Conservation (phyloP, 2,888 invertebrate species). For the Pseudococcus viburni region DNA sequence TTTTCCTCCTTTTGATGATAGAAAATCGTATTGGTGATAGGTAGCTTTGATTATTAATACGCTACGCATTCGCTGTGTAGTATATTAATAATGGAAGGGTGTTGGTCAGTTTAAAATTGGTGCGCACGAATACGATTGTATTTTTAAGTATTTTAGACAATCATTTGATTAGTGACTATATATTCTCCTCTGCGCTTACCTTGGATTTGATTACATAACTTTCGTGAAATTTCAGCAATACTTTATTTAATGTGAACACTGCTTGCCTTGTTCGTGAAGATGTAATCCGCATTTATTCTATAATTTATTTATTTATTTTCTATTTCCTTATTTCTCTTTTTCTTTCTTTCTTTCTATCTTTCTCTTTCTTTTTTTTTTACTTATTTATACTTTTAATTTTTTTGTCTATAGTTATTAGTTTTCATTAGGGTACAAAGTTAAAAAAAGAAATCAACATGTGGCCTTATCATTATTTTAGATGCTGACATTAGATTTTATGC, state of each 20-base stretch:
- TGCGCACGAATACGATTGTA: conserved; percentile 16
- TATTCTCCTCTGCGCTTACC: background rate
- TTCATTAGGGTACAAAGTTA: conserved; percentile 59
- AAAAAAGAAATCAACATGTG: conserved; percentile 58
- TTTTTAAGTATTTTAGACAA: conserved; percentile 64
- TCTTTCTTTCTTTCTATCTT: conserved; percentile 37
- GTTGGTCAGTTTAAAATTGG: background rate
- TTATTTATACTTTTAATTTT: conserved; percentile 52
- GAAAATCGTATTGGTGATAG: conserved; percentile 4
- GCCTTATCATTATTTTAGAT: conserved; percentile 64
- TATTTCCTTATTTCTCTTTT: background rate
- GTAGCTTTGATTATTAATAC: too few relatives aligned
- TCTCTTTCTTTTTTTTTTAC: conserved; percentile 52
- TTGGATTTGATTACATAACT: conserved; percentile 29
- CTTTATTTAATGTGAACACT: background rate
- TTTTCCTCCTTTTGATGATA: conserved; percentile 25
- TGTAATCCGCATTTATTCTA: conserved; percentile 58
- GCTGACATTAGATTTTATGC: conserved; percentile 64
- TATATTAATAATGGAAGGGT: too few relatives aligned
- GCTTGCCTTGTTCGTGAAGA: conserved; percentile 57
- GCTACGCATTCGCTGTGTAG: too few relatives aligned
- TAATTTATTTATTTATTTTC: conserved; percentile 56
- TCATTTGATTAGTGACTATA: conserved; percentile 42
- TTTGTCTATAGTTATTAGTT: conserved; percentile 60
- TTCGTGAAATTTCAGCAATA: conserved; percentile 44